Percentiles rank a stretch among this genome's conserved stretches.
These are phyloP conservation scores for Triops cancriformis DNA, from an alignment of 1,140 invertebrate species.

Conservation along the genomic window DNA sequence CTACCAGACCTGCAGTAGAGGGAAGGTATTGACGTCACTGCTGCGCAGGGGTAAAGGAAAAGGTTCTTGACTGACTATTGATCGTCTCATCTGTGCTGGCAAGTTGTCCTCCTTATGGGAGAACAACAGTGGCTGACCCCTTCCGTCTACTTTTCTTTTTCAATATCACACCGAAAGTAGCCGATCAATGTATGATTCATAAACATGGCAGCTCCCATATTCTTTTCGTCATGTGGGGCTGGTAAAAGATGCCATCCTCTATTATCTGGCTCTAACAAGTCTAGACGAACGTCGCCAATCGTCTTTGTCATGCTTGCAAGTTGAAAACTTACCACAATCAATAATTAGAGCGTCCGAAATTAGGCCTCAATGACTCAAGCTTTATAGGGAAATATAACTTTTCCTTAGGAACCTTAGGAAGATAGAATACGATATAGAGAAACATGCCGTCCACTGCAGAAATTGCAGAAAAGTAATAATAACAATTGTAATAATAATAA, in stretches of 20 bases:
- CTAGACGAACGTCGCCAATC: neutral
- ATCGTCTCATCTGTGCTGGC: neutral
- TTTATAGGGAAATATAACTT: too few species aligned
- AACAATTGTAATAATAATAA: too few species aligned
- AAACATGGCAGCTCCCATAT: slow-evolving; percentile 6
- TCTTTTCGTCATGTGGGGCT: neutral
- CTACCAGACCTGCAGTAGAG: neutral
- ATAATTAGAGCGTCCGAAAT: too few species aligned
- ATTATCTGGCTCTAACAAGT: neutral
- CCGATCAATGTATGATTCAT: slow-evolving; percentile 10
- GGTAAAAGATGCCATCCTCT: neutral
- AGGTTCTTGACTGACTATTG: slow-evolving; percentile 1
- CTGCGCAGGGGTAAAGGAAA: neutral
- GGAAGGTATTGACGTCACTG: neutral
- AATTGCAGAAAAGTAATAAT: too few species aligned
- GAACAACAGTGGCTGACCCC: neutral
- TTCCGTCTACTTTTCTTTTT: neutral
- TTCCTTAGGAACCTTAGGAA: too few species aligned
- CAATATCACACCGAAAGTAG: neutral
- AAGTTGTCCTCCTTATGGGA: slow-evolving; percentile 6
- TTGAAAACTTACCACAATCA: too few species aligned
- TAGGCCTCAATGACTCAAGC: too few species aligned
- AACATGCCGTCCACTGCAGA: too few species aligned
- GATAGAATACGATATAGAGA: too few species aligned
- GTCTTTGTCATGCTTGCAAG: too few species aligned